Evolutionary conservation across 2,113 vertebrate genomes (phyloP), one percentile per base, ranked within the genome.

Genomic region (Laterallus jamaicensis): DNA sequence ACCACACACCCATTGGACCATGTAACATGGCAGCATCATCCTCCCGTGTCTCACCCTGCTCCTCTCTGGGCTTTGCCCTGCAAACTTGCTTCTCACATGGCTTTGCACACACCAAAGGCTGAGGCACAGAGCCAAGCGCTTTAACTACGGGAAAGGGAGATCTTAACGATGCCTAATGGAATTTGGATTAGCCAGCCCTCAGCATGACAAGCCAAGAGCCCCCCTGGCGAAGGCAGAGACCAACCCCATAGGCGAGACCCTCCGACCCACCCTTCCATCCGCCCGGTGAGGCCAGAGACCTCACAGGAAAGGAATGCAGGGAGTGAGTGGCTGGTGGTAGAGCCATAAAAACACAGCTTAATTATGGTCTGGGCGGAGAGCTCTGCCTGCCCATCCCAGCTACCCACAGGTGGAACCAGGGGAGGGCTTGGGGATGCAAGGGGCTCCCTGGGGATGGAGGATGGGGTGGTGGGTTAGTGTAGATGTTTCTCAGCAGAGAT

Each of bases 241-340:
- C 68, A 44, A 17, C 49, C 56, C 71, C 7, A 49, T 42, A 79
- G 87, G 67, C 5, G 5, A 79, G 86, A 92, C 84, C 87, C 92
- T 89, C 82, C 56, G 15, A 89, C 35, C 37, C 59, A 88, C 20
- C 26, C 59, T 56, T 62, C 90, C 58, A 92, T 55, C 81, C 35
- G 37, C 17, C 60, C 14, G 2, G 24, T 14, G 26, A 73, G 93
- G 37, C 35, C 21, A 10, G 32, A 93, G 52, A 96, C 49, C 92
- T 96, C 93, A 95, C 3, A 9, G 82, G 81, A 97, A 94, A 94
- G 94, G 96, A 95, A 97, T 96, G 96, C 79, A 95, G 90, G 92
- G 82, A 97, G 93, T 44, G 82, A 93, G 90, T 29, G 79, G 59
- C 63, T 92, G 96, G 82, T 93, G 95, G 94, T 79, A 93, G 88